These are phyloP conservation scores for Lasioglossum pauxillum DNA, from an alignment of 2,888 invertebrate genomes.

Conservation along the genomic window DNA sequence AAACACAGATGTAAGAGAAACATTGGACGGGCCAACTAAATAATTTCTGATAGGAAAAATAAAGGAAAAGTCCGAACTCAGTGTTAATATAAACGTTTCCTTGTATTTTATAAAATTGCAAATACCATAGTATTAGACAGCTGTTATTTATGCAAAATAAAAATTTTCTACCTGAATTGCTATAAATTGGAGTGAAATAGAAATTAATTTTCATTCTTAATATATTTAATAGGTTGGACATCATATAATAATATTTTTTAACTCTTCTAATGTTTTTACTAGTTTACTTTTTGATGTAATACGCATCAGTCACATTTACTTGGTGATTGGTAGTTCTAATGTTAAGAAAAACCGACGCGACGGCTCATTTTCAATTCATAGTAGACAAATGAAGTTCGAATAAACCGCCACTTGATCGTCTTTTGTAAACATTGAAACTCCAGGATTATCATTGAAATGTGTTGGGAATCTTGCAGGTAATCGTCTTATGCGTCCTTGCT, in stretches of 20 bases:
- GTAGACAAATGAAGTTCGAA: neutral
- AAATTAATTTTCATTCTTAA: too few relatives aligned
- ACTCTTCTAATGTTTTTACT: too few relatives aligned
- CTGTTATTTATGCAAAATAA: too few relatives aligned
- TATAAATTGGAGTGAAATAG: too few relatives aligned
- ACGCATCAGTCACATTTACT: too few relatives aligned
- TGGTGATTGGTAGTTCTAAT: too few relatives aligned
- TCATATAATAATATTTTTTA: too few relatives aligned
- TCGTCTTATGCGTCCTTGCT: slow-evolving; percentile 60
- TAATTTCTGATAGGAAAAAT: neutral
- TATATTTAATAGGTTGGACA: too few relatives aligned
- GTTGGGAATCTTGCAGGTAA: slow-evolving; percentile 50
- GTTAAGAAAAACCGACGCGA: neutral
- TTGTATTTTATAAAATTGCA: neutral
- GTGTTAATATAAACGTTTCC: neutral
- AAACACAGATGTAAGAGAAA: too few relatives aligned
- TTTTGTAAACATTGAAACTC: neutral
- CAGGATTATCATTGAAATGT: neutral
- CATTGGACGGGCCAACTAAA: neutral
- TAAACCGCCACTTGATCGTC: neutral
- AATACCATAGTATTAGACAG: too few relatives aligned
- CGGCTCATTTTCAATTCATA: neutral
- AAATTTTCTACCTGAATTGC: too few relatives aligned
- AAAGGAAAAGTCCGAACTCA: neutral
- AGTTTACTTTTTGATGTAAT: too few relatives aligned